Conservation (phyloP, 2,888 invertebrate genomes). For the Spatulosminthurus flaviceps region DNA sequence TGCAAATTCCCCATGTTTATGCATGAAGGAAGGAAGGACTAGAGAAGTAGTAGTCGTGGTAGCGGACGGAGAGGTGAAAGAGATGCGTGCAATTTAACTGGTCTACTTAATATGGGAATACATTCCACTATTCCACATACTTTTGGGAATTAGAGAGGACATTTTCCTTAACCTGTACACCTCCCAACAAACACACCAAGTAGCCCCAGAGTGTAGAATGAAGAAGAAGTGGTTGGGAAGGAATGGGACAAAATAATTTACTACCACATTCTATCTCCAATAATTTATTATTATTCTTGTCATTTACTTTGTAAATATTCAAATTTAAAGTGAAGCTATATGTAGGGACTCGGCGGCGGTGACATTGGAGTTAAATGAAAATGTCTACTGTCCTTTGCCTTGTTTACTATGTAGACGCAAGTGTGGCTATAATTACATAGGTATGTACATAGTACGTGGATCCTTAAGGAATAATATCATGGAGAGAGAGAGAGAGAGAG, state of each 20-base stretch:
- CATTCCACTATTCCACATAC: too few species aligned
- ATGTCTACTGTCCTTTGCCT: not conserved
- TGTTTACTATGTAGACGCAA: too few species aligned
- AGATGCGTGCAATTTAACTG: conserved; percentile 8
- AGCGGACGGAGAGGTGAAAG: conserved; percentile 20
- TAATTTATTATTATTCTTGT: conserved; percentile 48
- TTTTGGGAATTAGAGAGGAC: too few species aligned
- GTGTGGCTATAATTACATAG: too few species aligned
- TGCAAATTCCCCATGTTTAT: conserved; percentile 46
- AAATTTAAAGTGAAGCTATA: conserved; percentile 28
- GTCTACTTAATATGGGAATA: too few species aligned
- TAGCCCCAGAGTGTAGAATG: too few species aligned
- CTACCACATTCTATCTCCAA: conserved; percentile 30
- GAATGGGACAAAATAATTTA: conserved; percentile 28
- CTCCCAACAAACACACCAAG: too few species aligned
- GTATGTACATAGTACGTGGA: not conserved
- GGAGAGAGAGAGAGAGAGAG: not conserved
- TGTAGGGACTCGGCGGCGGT: too few species aligned
- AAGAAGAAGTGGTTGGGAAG: too few species aligned
- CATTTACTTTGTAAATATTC: conserved; percentile 46
- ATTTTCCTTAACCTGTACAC: too few species aligned
- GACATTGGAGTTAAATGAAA: conserved; percentile 15
- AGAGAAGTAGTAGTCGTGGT: too few species aligned
- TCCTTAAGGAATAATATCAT: not conserved
- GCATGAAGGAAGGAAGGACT: conserved; percentile 39